Percentiles rank a stretch among this genome's conserved stretches.
phyloP scores from a whole-genome alignment of 2,888 invertebrate species.

The Abrostola triplasia region DNA sequence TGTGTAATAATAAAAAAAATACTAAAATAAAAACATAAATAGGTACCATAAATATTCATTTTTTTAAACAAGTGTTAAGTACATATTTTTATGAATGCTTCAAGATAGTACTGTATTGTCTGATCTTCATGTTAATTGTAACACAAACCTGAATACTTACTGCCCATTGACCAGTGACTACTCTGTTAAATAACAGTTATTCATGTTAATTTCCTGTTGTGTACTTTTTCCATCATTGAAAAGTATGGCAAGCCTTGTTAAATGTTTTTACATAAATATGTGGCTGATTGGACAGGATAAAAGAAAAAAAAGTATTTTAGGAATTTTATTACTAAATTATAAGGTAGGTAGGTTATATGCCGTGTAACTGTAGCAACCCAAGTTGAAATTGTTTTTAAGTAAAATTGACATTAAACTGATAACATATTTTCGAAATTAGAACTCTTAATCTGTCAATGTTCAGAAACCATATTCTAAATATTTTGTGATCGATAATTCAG shows the following conservation, averaged over 20 bases:
- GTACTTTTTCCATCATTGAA: conserved; percentile 2
- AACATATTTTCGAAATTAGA: conserved; percentile 2
- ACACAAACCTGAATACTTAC: conserved; percentile 52
- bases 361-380: not conserved
- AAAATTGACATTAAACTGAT: not conserved
- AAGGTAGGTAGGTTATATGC: not conserved
- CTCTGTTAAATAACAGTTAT: conserved; percentile 40
- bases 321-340: not conserved
- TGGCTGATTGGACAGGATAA: not conserved
- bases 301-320: not conserved
- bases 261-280: not conserved
- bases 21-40: not conserved
- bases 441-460: not conserved
- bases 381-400: not conserved
- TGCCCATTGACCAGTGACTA: conserved; percentile 25
- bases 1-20: not conserved
- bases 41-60: too few species aligned
- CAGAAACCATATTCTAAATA: not conserved
- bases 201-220: conserved; percentile 28
- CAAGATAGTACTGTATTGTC: conserved; percentile 23
- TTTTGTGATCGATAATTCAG: conserved; percentile 51
- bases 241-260: not conserved
- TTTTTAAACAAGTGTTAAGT: conserved; percentile 20
- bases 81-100: too few species aligned
- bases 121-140: conserved; percentile 49